phyloP scores from a whole-genome alignment of 2,797 vertebrate genomes.

The Cossypha niveicapilla region DNA sequence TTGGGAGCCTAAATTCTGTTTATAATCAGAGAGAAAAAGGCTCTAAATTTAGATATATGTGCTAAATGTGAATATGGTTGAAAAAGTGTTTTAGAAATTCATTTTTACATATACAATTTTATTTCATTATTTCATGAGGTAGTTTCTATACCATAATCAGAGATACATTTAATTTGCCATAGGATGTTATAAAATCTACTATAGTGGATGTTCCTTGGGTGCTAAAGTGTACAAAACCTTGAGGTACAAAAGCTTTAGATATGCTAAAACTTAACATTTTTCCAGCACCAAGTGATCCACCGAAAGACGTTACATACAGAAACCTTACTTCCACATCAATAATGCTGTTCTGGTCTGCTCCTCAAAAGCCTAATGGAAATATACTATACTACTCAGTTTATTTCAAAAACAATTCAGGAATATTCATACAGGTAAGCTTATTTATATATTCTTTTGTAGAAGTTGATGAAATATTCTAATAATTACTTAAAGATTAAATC shows the following conservation, averaged over 20 bases:
- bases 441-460: not conserved
- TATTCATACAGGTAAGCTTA: slow-evolving; percentile 80
- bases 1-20: not conserved
- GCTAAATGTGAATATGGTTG: not conserved
- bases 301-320: slow-evolving; percentile 80
- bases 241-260: not conserved
- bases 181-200: not conserved
- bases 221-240: not conserved
- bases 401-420: slow-evolving; percentile 79
- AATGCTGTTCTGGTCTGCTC: slow-evolving; percentile 84
- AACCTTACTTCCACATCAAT: slow-evolving; percentile 84
- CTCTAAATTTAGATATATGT: not conserved
- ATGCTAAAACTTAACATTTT: slow-evolving; percentile 34
- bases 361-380: slow-evolving; percentile 86
- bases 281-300: slow-evolving; percentile 88
- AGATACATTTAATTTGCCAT: not conserved
- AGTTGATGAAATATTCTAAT: not conserved
- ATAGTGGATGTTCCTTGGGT: not conserved
- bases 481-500: not conserved
- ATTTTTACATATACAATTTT: not conserved
- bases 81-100: not conserved
- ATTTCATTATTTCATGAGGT: not conserved
- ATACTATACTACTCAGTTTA: slow-evolving; percentile 88
- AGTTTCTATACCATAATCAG: not conserved
- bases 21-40: not conserved